Percentiles rank a stretch among this genome's conserved stretches.
phyloP scores from a whole-genome alignment of 2,888 invertebrate species.

The Ctenicera cuprea region DNA sequence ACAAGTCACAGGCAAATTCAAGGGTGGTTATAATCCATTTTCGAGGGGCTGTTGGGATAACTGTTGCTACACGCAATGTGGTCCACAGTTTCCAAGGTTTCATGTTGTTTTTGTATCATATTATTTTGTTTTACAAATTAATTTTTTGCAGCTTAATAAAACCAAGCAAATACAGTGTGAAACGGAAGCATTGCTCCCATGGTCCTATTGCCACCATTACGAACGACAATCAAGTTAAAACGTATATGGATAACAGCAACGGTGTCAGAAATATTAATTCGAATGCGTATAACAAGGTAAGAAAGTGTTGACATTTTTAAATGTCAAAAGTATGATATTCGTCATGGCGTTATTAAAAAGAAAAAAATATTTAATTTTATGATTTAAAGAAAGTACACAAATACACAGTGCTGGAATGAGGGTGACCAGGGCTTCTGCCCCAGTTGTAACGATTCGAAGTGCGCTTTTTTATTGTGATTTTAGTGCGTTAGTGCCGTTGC shows the following conservation, averaged over 20 bases:
- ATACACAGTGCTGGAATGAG: too few relatives aligned
- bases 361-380: too few relatives aligned
- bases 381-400: too few relatives aligned
- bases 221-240: constrained; percentile 93
- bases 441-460: too few relatives aligned
- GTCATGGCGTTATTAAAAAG: too few relatives aligned
- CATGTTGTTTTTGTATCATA: constrained; percentile 60
- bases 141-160: constrained; percentile 76
- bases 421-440: too few relatives aligned
- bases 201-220: constrained; percentile 73
- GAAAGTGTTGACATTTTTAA: constrained; percentile 69
- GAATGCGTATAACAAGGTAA: constrained; percentile 95
- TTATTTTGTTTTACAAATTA: background rate
- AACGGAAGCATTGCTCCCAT: constrained; percentile 75
- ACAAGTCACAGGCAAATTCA: constrained; percentile 99
- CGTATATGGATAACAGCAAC: constrained; percentile 95
- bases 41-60: constrained; percentile 96
- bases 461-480: too few relatives aligned
- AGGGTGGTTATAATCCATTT: constrained; percentile 99
- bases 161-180: constrained; percentile 81
- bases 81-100: constrained; percentile 99
- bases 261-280: constrained; percentile 86
- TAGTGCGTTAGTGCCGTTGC: too few relatives aligned
- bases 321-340: too few relatives aligned
- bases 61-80: constrained; percentile 96